Base-by-base conservation (phyloP, 2,113 vertebrate species). In the Stomatorhinus ivindoensis region DNA sequence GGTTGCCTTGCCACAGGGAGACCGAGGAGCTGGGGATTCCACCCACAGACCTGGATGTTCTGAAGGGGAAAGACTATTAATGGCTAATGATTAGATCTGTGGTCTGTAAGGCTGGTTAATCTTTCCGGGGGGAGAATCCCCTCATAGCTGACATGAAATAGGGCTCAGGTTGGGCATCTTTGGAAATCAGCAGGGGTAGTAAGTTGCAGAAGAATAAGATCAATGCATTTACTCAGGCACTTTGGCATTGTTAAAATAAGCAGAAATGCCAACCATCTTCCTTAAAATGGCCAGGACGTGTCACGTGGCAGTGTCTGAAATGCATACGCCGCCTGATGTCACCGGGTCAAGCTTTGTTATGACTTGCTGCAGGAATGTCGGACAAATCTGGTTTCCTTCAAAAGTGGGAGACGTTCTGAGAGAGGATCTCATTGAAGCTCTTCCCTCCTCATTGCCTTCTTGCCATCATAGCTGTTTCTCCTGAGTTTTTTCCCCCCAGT, bases 371-470 rank as follows among this genome's bases (percentile, higher is more conserved):
- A 21, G 55, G 31, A 87, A 87, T 55, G 15, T 42, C 21, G 10
- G 87, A 47, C 58, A 50, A 31, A 73, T 73, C 61, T 73, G 61
- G 42, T 88, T 69, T 88, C 65, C 44, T 42, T 88, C 58, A 73
- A 73, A 88, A 44, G 58, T 50, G 15, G 46, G 3, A 27, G 46
- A 39, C n/a, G 44, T 48, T 88, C 44, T 47, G n/a, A 73, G 86
- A 39, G 4, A 76, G n/a, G 24, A 73, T 44, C 47, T 46, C n/a
- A 15, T 65, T 24, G 11, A 88, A 88, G n/a, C 21, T n/a, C 13
- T 65, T 21, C 15, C 48, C 85, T 8, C 48, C 87, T 15, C 4
- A 11, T 21, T 31, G 42, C 9, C 35, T 31, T 88, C 61, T 15
- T 42, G 58, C 5, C 61, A 48, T 88, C 61, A 19, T 44, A 44